These are phyloP conservation scores for Caenorhabditis zanzibari DNA, from an alignment of 2,888 invertebrate genomes.

Conservation along the genomic window DNA sequence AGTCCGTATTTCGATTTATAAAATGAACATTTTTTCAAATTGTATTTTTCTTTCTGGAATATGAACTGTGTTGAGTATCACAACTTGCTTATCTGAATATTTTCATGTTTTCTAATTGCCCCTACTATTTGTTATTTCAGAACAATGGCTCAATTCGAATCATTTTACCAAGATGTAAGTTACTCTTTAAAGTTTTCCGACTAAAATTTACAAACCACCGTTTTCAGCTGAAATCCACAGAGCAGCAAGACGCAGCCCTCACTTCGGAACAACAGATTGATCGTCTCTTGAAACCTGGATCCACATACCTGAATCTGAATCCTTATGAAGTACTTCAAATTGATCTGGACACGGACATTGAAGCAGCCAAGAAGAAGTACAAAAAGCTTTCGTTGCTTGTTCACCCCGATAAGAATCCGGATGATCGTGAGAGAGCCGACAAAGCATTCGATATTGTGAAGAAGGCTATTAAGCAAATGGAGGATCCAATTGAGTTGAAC, in stretches of 20 bases:
- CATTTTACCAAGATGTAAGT: constrained; percentile 80
- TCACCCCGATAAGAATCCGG: constrained; percentile 99
- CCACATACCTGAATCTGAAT: constrained; percentile 98
- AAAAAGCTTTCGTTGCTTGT: constrained; percentile 95
- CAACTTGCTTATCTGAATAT: neutral
- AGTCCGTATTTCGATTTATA: constrained; percentile 42
- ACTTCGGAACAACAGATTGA: constrained; percentile 98
- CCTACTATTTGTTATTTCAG: neutral
- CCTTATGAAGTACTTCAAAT: constrained; percentile 87
- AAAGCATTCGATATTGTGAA: constrained; percentile 89
- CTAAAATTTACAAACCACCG: no score
- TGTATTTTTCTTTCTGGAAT: no score
- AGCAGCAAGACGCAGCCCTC: constrained; percentile 96
- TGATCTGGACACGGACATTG: constrained; percentile 92
- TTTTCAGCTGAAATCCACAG: constrained; percentile 96
- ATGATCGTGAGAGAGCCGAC: constrained; percentile 95
- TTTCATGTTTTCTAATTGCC: neutral
- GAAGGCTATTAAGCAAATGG: constrained; percentile 87
- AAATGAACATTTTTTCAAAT: constrained; percentile 10
- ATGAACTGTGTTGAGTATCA: neutral
- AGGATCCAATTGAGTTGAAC: constrained; percentile 94
- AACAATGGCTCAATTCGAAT: constrained; percentile 74
- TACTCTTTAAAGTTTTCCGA: neutral
- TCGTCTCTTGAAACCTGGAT: constrained; percentile 94
- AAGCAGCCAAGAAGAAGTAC: constrained; percentile 97